Evolutionary conservation across 2,797 vertebrate genomes (phyloP), one percentile per base, ranked within the genome.

Genomic region (Serranus cabrilla): DNA sequence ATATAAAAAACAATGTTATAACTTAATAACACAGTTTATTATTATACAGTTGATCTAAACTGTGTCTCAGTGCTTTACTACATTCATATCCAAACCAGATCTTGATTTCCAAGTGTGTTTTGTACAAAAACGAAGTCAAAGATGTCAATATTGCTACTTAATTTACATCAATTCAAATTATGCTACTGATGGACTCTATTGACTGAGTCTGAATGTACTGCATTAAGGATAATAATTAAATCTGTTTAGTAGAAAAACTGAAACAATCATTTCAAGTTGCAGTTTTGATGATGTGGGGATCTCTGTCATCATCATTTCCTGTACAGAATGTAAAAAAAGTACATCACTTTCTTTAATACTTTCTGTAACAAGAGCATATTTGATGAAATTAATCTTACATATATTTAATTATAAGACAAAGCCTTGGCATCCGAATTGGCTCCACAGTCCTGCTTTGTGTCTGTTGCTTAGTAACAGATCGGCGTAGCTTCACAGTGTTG

Each of bases 391-490:
- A 47, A 51, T 70, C 61, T 74, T 66, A 31, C 56, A 72, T 16
- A 47, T 46, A 47, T 34, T 34, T 34, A 34, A 34, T 59, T 61
- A 64, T 34, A 31, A 83, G 73, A 80, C 85, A 84, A 83, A 84
- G 67, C 65, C 31, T 40, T 59, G 43, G 68, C 82, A 68, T 88
- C 68, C 54, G 59, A 51, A 68, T 77, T 75, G 68, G 61, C 43
- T 42, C 27, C 51, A 18, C 68, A 46, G 75, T 70, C 69, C 61
- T 67, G 76, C 78, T 60, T 72, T 14, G 7, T 71, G 65, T 59
- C 73, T 82, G 89, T 88, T 89, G 88, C 89, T 85, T 74, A 74
- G 86, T 83, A 89, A 90, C 84, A n/a, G 61, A 83, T 58, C 67
- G 54, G 72, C 43, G 25, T 59, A 63, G 63, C 76, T 50, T 65